These are phyloP conservation scores for Toxostoma redivivum DNA, from an alignment of 2,113 vertebrate genomes.

Conservation along the genomic window DNA sequence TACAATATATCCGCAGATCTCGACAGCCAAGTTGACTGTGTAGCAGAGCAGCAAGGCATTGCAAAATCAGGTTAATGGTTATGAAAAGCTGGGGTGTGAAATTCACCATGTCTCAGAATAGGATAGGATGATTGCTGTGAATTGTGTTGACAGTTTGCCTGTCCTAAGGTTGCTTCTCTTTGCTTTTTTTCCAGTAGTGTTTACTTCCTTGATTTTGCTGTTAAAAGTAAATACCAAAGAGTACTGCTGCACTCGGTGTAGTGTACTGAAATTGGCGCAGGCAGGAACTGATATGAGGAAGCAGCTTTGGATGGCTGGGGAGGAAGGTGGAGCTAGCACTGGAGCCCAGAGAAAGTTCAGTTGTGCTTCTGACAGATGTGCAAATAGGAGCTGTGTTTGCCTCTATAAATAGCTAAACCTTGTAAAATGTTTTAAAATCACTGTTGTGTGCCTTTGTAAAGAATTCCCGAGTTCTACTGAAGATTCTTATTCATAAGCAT, in stretches of 20 bases:
- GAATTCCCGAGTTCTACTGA: background rate
- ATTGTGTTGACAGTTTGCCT: background rate
- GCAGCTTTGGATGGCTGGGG: background rate
- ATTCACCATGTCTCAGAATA: background rate
- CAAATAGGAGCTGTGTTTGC: background rate
- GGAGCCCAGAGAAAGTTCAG: background rate
- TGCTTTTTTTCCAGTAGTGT: rapidly evolving
- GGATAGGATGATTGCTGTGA: background rate
- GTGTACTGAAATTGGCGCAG: background rate
- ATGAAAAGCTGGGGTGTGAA: background rate
- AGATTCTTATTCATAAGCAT: background rate
- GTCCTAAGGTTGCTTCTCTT: background rate
- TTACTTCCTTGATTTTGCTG: background rate
- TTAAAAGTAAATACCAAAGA: background rate
- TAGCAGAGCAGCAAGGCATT: background rate
- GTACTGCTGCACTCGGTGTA: background rate
- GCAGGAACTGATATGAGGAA: background rate
- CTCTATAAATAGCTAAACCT: background rate
- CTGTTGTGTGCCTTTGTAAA: background rate
- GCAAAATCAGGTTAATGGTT: background rate
- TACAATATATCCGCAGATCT: background rate
- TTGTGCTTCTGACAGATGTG: background rate
- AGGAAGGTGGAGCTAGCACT: background rate
- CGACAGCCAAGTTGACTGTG: background rate
- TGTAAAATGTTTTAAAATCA: background rate